phyloP scores from a whole-genome alignment of 2,113 vertebrate genomes.

The Ondatra zibethicus region DNA sequence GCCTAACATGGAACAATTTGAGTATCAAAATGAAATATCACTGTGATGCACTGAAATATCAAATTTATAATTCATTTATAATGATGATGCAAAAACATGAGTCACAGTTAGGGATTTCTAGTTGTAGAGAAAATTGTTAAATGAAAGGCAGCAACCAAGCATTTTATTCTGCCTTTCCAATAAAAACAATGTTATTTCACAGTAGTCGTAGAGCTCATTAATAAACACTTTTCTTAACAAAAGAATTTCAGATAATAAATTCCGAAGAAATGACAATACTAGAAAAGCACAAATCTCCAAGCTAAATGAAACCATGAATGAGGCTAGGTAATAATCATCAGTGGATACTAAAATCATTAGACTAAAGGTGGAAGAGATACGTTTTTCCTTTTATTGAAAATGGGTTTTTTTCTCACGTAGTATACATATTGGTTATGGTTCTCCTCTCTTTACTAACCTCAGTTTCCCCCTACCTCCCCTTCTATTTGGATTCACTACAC shows the following conservation, averaged over 20 bases:
- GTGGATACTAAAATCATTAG: constrained; percentile 36
- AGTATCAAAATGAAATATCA: constrained; percentile 43
- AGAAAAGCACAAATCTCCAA: constrained; percentile 14
- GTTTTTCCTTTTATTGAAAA: neutral
- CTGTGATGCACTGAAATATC: neutral
- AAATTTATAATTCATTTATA: constrained; percentile 38
- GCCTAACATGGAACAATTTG: neutral
- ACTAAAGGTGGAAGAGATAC: neutral
- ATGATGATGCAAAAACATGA: constrained; percentile 16
- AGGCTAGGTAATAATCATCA: constrained; percentile 1
- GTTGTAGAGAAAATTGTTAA: constrained; percentile 19
- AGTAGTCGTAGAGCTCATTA: neutral
- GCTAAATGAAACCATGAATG: constrained; percentile 14
- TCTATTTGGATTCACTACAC: neutral
- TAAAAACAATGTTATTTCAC: constrained; percentile 41
- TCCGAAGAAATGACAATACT: neutral
- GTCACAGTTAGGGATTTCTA: neutral
- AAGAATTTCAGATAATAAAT: constrained; percentile 43
- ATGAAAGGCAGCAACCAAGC: constrained; percentile 15
- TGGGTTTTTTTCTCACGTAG: too few relatives aligned
- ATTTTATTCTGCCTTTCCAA: neutral
- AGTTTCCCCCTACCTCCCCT: neutral
- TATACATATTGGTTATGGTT: neutral
- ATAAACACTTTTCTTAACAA: constrained; percentile 29
- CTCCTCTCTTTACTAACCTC: neutral